Evolutionary conservation across 1,140 invertebrate genomes (phyloP).

Genomic region (Hetaerina americana): DNA sequence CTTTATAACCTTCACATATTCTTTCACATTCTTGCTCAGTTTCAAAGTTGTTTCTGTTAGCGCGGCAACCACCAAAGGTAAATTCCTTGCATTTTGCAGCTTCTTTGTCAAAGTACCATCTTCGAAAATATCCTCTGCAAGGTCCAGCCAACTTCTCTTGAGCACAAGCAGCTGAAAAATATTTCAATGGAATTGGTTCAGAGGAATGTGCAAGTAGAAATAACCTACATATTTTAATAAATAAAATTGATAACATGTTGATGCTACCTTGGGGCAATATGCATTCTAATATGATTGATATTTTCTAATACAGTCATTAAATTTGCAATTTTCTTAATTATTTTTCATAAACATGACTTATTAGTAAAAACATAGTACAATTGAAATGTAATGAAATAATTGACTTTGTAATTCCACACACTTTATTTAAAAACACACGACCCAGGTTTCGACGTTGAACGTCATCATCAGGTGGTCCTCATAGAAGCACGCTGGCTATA

Average conservation of each 20-base stretch:
- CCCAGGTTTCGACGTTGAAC: too few relatives aligned
- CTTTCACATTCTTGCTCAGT: conserved; percentile 59
- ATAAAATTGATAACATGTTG: background rate
- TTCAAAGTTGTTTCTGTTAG: conserved; percentile 81
- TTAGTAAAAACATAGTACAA: background rate
- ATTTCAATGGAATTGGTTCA: background rate
- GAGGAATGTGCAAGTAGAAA: background rate
- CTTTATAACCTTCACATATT: conserved; percentile 48
- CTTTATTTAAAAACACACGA: too few relatives aligned
- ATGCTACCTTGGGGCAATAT: too few relatives aligned
- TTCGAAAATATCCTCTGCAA: conserved; percentile 65
- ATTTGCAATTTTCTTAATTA: background rate
- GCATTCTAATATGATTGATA: background rate
- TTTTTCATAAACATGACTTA: background rate
- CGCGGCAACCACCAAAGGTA: conserved; percentile 75
- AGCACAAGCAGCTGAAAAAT: conserved; percentile 56
- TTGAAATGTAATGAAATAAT: too few relatives aligned
- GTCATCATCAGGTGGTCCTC: too few relatives aligned
- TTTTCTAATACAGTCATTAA: background rate
- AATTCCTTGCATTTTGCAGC: conserved; percentile 68
- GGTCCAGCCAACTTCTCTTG: conserved; percentile 57
- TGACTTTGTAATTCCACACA: too few relatives aligned
- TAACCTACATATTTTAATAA: background rate
- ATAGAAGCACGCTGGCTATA: too few relatives aligned
- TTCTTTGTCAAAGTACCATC: conserved; percentile 66